These are phyloP conservation scores for Ciconia boyciana DNA, from an alignment of 2,113 vertebrate genomes.

Conservation along the genomic window DNA sequence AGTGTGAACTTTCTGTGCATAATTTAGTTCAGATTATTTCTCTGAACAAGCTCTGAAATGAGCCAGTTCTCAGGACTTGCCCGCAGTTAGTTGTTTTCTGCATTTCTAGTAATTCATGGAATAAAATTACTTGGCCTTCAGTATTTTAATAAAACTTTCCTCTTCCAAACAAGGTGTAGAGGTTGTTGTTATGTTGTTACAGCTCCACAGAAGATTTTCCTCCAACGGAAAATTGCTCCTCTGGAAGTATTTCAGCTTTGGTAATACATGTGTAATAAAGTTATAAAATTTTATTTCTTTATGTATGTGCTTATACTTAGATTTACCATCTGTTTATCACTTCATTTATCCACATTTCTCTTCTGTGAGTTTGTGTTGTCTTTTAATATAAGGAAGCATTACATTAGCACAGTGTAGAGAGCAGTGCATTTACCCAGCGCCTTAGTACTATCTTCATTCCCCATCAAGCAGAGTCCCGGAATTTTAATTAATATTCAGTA, in stretches of 20 bases:
- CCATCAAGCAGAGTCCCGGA: neutral
- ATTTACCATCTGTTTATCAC: neutral
- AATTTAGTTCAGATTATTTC: neutral
- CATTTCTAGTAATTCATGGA: neutral
- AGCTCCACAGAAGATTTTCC: neutral
- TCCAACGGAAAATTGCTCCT: neutral
- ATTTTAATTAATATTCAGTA: neutral
- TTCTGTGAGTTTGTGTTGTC: neutral
- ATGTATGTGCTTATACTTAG: neutral
- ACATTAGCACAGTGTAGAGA: neutral
- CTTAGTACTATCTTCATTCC: neutral
- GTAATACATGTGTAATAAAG: neutral
- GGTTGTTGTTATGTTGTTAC: neutral
- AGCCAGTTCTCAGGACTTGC: neutral
- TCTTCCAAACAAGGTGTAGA: neutral
- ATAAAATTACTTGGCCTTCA: neutral
- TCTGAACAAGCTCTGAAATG: neutral
- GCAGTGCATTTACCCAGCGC: neutral
- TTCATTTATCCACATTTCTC: neutral
- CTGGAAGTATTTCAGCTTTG: neutral
- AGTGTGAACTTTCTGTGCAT: neutral
- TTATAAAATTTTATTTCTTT: neutral
- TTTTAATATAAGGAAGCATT: neutral
- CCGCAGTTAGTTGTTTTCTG: neutral
- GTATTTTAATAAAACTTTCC: neutral